Evolutionary conservation across 2,113 vertebrate genomes (phyloP).

Genomic region (Rhineura floridana): DNA sequence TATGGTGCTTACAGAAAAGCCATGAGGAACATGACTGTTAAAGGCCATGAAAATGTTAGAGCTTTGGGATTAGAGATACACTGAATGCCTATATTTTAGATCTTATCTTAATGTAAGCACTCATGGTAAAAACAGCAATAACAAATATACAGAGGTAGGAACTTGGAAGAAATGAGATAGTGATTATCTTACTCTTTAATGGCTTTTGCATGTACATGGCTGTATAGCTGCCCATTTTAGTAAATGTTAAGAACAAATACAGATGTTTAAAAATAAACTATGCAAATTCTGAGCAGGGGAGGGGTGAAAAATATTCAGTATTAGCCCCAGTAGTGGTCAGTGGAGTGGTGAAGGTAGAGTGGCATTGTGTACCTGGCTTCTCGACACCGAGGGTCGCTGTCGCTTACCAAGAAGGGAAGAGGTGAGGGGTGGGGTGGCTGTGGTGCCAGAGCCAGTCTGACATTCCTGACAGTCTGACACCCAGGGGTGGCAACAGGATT

Average conservation of each 20-base stretch:
- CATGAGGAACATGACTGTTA: constrained; percentile 6
- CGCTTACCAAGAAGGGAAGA: too few relatives aligned
- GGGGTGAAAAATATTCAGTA: neutral
- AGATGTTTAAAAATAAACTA: neutral
- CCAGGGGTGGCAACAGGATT: too few relatives aligned
- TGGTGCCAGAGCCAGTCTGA: too few relatives aligned
- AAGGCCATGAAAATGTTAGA: neutral
- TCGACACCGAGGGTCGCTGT: too few relatives aligned
- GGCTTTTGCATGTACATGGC: neutral
- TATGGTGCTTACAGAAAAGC: neutral
- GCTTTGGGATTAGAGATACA: neutral
- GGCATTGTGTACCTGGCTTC: too few relatives aligned
- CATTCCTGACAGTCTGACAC: too few relatives aligned
- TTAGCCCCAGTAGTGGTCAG: too few relatives aligned
- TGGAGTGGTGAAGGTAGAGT: too few relatives aligned
- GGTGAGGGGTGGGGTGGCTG: too few relatives aligned
- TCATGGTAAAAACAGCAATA: constrained; percentile 6
- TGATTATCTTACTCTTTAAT: constrained; percentile 38
- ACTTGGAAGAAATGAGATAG: constrained; percentile 27
- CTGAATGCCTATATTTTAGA: constrained; percentile 23
- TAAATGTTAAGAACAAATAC: neutral
- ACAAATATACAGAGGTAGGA: constrained; percentile 34
- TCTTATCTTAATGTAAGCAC: constrained; percentile 35
- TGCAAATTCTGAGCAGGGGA: neutral
- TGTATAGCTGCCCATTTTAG: neutral